Percentiles rank a stretch among this genome's conserved stretches.
Conservation (phyloP, 2,888 invertebrate genomes). For the Drosophila meridionalis region DNA sequence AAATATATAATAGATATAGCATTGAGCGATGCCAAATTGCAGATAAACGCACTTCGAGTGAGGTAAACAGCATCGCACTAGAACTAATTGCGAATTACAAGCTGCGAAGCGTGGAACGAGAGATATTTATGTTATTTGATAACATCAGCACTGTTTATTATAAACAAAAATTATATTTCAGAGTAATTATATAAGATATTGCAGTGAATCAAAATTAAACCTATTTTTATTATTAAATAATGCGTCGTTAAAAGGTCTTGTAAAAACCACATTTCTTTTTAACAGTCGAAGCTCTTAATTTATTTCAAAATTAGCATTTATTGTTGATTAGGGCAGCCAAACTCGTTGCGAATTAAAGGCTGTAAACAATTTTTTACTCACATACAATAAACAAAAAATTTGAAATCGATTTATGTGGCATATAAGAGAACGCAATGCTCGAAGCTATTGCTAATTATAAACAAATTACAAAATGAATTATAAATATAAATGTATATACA, state of each 20-base stretch:
- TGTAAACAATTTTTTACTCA: background rate
- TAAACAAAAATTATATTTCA: background rate
- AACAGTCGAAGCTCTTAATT: background rate
- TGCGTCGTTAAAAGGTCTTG: background rate
- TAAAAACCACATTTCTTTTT: background rate
- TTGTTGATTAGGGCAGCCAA: background rate
- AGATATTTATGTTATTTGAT: background rate
- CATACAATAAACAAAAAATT: background rate
- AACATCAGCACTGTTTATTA: background rate
- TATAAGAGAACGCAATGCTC: background rate
- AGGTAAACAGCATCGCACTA: background rate
- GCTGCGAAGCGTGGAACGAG: background rate
- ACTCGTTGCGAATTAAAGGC: constrained; percentile 11
- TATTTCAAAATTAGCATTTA: constrained; percentile 1
- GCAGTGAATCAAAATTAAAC: background rate
- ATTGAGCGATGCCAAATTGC: background rate
- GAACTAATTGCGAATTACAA: background rate
- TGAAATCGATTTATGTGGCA: constrained; percentile 2
- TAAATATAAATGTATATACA: background rate
- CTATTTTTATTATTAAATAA: background rate
- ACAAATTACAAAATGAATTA: background rate
- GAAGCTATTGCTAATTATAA: background rate
- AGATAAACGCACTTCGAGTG: background rate
- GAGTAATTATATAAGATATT: background rate
- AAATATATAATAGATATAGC: background rate